Base-by-base conservation (phyloP, 2,888 invertebrate species). In the Hypomecis punctinalis region DNA sequence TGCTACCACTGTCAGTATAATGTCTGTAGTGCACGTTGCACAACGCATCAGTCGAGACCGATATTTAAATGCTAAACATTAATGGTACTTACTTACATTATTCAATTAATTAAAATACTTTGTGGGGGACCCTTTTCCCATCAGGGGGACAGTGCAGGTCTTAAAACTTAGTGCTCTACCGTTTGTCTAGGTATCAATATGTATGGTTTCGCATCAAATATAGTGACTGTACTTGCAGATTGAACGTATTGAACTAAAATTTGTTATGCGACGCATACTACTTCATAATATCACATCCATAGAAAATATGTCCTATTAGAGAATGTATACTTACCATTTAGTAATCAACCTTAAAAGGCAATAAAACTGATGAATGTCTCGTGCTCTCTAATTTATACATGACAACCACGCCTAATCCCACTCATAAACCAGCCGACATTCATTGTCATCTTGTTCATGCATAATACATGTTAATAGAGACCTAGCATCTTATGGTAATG, bases 371-470 rank as follows among this genome's bases (percentile, higher is more conserved):
- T 56, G 47, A 45, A 51, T 56, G 56, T 33, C 36, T 40, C 40
- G 10, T 45, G 40, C 48, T 61, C 52, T 51, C 46, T 69, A 61
- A 71, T 71, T 66, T 63, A 71, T 66, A 66, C 68, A 52, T 61
- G 54, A 54, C 61, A 63, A 61, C 60, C 58, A 58, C 55, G 63
- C 65, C 63, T 64, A 35, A 67, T 62, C 69, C 62, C 66, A 68
- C 61, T 23, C 57, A 56, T n/a, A 45, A 55, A 36, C 42, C 33
- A 53, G 36, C 8, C 52, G 43, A 56, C 54, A 45, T 59, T 71
- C 71, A 69, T 69, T 71, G 68, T 69, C 63, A 53, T 58, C 62
- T 60, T 61, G 67, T 68, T 62, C 56, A 58, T 66, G 66, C 60
- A 61, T 61, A 54, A 63, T 47, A 59, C 57, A 66, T 63, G 4